These are phyloP conservation scores for Scelioninae gen. 1 DNA, from an alignment of 2,888 invertebrate species.

Conservation along the genomic window DNA sequence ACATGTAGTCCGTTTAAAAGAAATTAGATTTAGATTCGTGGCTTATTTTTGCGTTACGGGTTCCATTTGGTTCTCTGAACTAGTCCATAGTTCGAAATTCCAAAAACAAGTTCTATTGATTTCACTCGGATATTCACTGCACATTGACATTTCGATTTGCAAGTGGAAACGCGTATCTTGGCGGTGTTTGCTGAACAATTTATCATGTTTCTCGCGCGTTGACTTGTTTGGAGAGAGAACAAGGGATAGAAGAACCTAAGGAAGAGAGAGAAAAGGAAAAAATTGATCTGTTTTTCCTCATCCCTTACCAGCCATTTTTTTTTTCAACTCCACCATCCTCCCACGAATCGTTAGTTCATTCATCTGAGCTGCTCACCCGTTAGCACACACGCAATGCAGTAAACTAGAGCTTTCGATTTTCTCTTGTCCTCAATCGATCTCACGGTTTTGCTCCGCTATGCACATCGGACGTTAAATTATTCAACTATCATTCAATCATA, in stretches of 20 bases:
- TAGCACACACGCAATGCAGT: constrained; percentile 74
- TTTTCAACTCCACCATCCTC: constrained; percentile 27
- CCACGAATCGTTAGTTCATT: constrained; percentile 73
- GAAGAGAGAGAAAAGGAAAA: constrained; percentile 27
- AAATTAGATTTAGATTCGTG: constrained; percentile 18
- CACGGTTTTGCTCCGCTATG: constrained; percentile 76
- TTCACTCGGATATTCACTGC: constrained; percentile 11
- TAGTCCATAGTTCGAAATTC: neutral
- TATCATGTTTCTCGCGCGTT: constrained; percentile 11
- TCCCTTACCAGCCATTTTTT: constrained; percentile 19
- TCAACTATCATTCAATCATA: constrained; percentile 63
- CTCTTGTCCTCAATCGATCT: constrained; percentile 65
- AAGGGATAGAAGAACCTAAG: neutral
- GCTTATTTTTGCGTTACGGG: constrained; percentile 10
- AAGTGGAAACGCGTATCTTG: constrained; percentile 5
- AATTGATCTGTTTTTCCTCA: constrained; percentile 34
- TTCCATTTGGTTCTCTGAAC: constrained; percentile 32
- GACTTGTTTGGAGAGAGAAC: constrained; percentile 19
- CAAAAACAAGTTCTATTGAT: constrained; percentile 17
- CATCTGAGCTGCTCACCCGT: constrained; percentile 74
- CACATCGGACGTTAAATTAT: constrained; percentile 77
- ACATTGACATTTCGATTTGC: constrained; percentile 30
- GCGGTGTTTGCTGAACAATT: constrained; percentile 25
- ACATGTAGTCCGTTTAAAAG: constrained; percentile 20
- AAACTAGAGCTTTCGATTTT: constrained; percentile 65